Conservation (phyloP, 1,140 invertebrate genomes). For the Aphelenchoides fujianensis region DNA sequence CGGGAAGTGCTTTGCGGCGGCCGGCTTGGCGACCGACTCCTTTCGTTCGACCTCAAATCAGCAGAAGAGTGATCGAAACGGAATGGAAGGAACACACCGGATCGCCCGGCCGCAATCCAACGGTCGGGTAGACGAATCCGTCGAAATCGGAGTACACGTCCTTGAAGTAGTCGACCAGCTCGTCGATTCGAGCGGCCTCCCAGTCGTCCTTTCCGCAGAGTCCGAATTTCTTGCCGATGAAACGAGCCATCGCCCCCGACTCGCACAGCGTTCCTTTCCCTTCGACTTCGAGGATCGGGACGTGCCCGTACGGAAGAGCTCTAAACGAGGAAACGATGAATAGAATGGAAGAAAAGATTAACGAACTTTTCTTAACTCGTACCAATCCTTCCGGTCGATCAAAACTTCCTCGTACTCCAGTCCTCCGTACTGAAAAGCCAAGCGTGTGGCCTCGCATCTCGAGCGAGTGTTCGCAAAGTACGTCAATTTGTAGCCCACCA, state of each 20-base stretch:
- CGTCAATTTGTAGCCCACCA: too few species aligned
- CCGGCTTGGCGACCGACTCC: not conserved
- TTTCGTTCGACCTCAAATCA: not conserved
- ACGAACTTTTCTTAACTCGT: not conserved
- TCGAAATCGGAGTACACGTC: not conserved
- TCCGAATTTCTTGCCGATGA: conserved; percentile 7
- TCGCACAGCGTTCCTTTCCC: not conserved
- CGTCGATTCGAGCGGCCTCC: conserved; percentile 12
- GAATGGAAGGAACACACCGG: not conserved
- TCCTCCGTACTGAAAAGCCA: conserved; percentile 2
- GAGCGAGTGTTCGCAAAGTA: too few species aligned
- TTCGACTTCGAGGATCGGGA: conserved; percentile 15
- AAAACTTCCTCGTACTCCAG: not conserved
- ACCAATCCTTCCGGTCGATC: conserved; percentile 3
- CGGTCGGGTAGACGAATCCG: not conserved
- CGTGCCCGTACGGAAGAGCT: conserved; percentile 5
- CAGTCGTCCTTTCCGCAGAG: not conserved
- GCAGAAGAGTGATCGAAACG: not conserved
- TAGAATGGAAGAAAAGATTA: not conserved
- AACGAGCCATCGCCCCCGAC: not conserved
- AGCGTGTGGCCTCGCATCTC: conserved; percentile 7
- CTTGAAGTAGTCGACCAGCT: not conserved
- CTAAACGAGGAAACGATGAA: not conserved
- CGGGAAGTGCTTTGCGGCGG: not conserved
- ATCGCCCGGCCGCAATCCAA: not conserved